These are phyloP conservation scores for Mobula hypostoma DNA, from an alignment of 2,113 vertebrate genomes.

Conservation along the genomic window DNA sequence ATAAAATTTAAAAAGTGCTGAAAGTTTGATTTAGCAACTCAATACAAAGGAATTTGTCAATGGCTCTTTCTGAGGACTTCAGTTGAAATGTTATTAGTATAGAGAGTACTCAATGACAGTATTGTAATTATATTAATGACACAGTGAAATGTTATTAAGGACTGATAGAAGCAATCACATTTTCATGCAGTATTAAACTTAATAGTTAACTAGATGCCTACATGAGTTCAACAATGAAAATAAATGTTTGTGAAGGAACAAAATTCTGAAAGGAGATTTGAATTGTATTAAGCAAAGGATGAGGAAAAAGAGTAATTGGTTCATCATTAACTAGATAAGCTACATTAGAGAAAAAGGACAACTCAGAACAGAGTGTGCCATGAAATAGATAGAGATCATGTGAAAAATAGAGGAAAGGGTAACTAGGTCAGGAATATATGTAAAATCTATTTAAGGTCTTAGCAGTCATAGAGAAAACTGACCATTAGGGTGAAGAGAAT, in stretches of 20 bases:
- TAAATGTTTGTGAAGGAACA: not conserved
- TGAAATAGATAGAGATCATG: not conserved
- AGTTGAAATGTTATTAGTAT: not conserved
- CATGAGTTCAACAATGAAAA: not conserved
- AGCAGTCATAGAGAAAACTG: not conserved
- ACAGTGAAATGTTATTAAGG: not conserved
- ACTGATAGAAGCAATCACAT: not conserved
- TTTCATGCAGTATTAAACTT: not conserved
- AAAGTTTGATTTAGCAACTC: not conserved
- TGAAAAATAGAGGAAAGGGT: not conserved
- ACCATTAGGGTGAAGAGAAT: not conserved
- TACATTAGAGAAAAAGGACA: not conserved
- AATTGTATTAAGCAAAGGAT: not conserved
- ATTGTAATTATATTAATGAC: not conserved
- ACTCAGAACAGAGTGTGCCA: not conserved
- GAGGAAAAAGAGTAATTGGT: not conserved
- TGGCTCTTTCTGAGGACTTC: not conserved
- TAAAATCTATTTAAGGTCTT: not conserved
- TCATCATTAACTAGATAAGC: not conserved
- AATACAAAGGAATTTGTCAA: not conserved
- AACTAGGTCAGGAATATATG: not conserved
- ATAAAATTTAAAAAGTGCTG: too few relatives aligned
- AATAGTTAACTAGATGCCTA: too few relatives aligned
- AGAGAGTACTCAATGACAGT: not conserved
- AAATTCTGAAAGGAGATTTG: not conserved